A percentile compares a stretch with the other conserved stretches of the same genome.
Conservation (phyloP, 2,113 vertebrate species). For the Leucosticte australis region DNA sequence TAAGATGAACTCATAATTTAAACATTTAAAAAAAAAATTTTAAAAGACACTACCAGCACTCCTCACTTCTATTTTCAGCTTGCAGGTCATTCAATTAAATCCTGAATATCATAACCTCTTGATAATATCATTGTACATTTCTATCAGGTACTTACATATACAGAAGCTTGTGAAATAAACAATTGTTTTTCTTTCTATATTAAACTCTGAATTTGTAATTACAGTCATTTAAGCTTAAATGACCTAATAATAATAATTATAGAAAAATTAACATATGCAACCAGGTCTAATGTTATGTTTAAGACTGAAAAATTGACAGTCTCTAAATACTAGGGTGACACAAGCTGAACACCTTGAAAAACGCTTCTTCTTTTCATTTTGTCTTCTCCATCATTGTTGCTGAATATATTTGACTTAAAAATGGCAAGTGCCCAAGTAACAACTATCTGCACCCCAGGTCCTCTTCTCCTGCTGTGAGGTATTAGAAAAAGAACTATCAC, state of each 20-base stretch:
- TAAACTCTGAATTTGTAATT: background rate
- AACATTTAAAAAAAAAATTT: background rate
- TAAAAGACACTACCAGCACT: background rate
- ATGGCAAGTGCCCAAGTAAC: background rate
- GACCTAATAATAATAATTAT: background rate
- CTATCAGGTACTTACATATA: background rate
- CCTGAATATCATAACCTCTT: background rate
- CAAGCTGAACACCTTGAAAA: background rate
- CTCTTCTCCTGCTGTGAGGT: background rate
- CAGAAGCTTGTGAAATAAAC: background rate
- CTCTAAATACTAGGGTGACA: background rate
- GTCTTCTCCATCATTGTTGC: background rate
- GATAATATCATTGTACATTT: background rate
- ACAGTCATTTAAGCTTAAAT: background rate
- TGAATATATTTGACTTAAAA: background rate
- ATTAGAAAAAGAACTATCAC: background rate
- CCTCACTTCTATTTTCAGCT: background rate
- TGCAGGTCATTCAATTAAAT: background rate
- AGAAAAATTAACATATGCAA: background rate
- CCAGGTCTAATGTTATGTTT: background rate
- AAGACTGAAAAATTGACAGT: background rate
- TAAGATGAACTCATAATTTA: background rate
- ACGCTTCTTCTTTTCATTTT: background rate
- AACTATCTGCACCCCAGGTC: background rate
- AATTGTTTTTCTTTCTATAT: background rate